Conservation (phyloP, 2,113 vertebrate species). For the Cichladusa arquata region DNA sequence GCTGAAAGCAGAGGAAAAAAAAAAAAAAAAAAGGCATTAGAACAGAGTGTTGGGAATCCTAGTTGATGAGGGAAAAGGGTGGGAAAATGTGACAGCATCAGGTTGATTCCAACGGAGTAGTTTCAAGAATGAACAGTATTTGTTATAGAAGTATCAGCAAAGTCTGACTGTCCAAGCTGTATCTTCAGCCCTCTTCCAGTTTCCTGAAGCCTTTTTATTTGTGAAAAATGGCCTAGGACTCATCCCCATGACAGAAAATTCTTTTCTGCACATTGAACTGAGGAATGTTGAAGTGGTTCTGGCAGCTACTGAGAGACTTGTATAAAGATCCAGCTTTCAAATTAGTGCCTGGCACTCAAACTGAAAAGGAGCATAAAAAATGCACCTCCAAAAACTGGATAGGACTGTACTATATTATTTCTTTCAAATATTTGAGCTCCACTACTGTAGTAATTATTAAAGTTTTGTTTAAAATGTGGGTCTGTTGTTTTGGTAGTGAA, state of each 20-base stretch:
- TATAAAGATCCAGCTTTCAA: neutral
- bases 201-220: neutral
- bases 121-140: neutral
- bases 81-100: fast-evolving
- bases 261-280: neutral
- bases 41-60: neutral
- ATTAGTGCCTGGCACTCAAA: neutral
- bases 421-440: neutral
- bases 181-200: neutral
- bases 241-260: neutral
- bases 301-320: neutral
- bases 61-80: neutral
- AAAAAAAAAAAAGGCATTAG: neutral
- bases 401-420: fast-evolving
- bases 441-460: neutral
- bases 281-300: neutral
- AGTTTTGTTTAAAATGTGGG: neutral
- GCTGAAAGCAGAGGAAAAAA: neutral
- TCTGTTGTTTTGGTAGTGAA: neutral
- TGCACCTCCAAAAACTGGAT: neutral
- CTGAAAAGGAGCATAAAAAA: neutral
- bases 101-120: neutral
- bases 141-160: neutral
- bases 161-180: neutral
- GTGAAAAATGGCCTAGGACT: neutral